phyloP scores from a whole-genome alignment of 1,140 invertebrate species.

The Delia radicum region DNA sequence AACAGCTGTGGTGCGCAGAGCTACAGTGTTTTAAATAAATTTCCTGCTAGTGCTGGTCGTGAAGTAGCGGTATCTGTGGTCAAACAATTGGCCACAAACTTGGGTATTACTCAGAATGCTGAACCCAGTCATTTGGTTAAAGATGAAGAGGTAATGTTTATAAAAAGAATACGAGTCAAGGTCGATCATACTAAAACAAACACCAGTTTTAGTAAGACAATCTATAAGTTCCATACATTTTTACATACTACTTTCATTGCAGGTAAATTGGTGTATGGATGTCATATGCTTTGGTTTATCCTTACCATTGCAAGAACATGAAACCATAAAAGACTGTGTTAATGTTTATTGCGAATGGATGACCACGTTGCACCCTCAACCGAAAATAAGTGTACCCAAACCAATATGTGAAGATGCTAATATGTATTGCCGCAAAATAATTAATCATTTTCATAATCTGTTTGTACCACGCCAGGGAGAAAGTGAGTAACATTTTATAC shows the following conservation, averaged over 20 bases:
- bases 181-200: not conserved
- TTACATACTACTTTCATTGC: not conserved
- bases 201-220: too few species aligned
- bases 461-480: conserved; percentile 92
- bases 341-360: conserved; percentile 98
- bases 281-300: conserved; percentile 92
- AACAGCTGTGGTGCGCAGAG: conserved; percentile 66
- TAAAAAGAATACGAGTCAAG: not conserved
- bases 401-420: conserved; percentile 88
- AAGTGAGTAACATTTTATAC: conserved; percentile 64
- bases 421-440: conserved; percentile 87
- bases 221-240: too few species aligned
- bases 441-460: conserved; percentile 91
- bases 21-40: conserved; percentile 83
- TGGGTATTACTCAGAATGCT: conserved; percentile 74
- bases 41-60: conserved; percentile 71
- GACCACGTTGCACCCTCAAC: conserved; percentile 77
- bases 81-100: conserved; percentile 73
- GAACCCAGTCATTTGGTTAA: conserved; percentile 74
- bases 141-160: conserved; percentile 68
- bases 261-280: conserved; percentile 55
- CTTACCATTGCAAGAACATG: conserved; percentile 85
- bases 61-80: conserved; percentile 85
- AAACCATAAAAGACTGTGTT: conserved; percentile 93
- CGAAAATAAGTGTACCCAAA: conserved; percentile 80